These are phyloP conservation scores for Epizoanthus ramosus DNA, from an alignment of 92 coral and sea anemone species.

Conservation along the genomic window DNA sequence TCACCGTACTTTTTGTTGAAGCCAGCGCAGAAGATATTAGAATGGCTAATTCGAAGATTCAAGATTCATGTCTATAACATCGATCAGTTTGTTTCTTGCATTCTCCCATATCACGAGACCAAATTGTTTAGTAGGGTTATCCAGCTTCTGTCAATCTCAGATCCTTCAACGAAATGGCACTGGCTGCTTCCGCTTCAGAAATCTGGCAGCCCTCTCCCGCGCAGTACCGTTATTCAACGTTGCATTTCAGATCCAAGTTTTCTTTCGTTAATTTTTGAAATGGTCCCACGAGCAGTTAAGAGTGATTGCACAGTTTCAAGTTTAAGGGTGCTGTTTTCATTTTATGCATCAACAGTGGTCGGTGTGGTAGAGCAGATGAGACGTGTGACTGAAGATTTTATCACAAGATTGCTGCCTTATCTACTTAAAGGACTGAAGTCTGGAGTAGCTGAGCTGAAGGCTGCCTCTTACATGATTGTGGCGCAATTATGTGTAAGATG, in stretches of 20 bases:
- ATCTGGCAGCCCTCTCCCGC: slow-evolving; percentile 84
- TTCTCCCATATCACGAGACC: slow-evolving; percentile 94
- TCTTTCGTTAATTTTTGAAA: slow-evolving; percentile 71
- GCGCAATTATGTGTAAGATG: slow-evolving; percentile 90
- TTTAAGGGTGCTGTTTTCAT: slow-evolving; percentile 75
- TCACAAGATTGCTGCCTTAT: slow-evolving; percentile 67
- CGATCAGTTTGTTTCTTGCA: slow-evolving; percentile 73
- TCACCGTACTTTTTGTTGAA: slow-evolving; percentile 93
- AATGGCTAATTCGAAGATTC: slow-evolving; percentile 93
- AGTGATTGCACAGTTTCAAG: slow-evolving; percentile 64
- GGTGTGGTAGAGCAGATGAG: slow-evolving; percentile 82
- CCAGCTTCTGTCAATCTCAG: slow-evolving; percentile 74
- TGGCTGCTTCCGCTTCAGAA: slow-evolving; percentile 89
- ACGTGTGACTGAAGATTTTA: slow-evolving; percentile 74
- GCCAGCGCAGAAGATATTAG: slow-evolving; percentile 94
- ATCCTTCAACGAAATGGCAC: slow-evolving; percentile 83
- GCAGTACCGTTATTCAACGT: slow-evolving; percentile 81
- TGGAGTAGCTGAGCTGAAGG: slow-evolving; percentile 64
- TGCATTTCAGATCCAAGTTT: slow-evolving; percentile 79
- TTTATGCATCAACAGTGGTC: slow-evolving; percentile 92
- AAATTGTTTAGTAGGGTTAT: slow-evolving; percentile 88
- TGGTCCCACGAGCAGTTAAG: slow-evolving; percentile 66
- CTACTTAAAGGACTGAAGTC: slow-evolving; percentile 81
- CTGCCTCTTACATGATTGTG: slow-evolving; percentile 93
- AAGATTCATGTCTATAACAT: slow-evolving; percentile 80